Base-by-base conservation (phyloP, 1,140 invertebrate genomes). In the Pogonomyrmex barbatus region DNA sequence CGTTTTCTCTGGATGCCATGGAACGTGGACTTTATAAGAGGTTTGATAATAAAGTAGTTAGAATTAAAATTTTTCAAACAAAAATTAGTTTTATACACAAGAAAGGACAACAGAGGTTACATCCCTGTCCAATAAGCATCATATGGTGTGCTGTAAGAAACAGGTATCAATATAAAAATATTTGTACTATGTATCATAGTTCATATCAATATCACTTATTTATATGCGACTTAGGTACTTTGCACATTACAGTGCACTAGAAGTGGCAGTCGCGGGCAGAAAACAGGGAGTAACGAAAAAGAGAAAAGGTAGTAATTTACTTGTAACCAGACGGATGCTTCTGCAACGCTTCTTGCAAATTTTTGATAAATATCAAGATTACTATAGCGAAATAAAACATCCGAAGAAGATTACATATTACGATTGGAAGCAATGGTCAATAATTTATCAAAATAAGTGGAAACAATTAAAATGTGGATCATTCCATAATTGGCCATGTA, bases 231-330 rank as follows among this genome's bases (percentile, higher is more conserved):
- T 24, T 24, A 24, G 0, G 24, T 24, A 24, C 24, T 24, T 24
- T 24, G 24, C 24, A 24, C 24, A 24, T 24, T 88, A 89, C 84
- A 97, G 97, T 60, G 86, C 95, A 47, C 93, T 96, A 47, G 98
- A 99, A 95, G 96, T 98, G 17, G 96, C 96, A 63, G 97, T 98
- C 0, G 96, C 97, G 93, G 98, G 98, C 45, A 96, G 96, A 91
- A 97, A 97, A 87, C 97, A 98, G 94, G 98, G 98, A 3, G 94
- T 96, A 14, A 98, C 97, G 2, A 98, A 97, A 90, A 98, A 97
- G 92, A 96, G 96, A 76, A 93, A 95, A 47, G 95, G 93, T 60
- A 95, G 93, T 79, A 95, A 94, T 81, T 93, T 98, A 85, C 92
- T 94, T 73, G 95, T 97, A 68, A 97, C 96, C 90, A 97, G 97